Conservation (phyloP, 1,140 invertebrate species). For the Ceratina japonica region DNA sequence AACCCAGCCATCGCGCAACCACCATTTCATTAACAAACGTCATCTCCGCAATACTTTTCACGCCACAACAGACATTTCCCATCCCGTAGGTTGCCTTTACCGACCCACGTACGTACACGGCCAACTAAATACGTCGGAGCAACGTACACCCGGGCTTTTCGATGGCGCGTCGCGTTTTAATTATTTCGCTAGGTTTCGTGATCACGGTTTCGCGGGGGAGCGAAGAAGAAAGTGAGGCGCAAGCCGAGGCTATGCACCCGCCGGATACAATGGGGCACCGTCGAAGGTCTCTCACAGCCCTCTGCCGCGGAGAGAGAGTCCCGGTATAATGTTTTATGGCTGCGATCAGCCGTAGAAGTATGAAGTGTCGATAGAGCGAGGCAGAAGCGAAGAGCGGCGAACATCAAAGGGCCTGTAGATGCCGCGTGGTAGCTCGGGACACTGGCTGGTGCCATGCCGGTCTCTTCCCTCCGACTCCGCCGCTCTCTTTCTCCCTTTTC, state of each 20-base stretch:
- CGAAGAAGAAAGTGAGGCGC: not conserved
- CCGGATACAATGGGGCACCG: conserved; percentile 56
- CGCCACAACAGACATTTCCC: not conserved
- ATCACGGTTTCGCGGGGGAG: not conserved
- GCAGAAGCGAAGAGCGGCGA: conserved; percentile 78
- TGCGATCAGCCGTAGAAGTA: conserved; percentile 79
- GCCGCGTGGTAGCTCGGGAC: conserved; percentile 72
- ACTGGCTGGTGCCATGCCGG: conserved; percentile 12
- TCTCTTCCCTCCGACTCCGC: not conserved
- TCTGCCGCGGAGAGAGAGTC: conserved; percentile 62
- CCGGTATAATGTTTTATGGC: conserved; percentile 79
- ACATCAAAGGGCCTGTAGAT: conserved; percentile 77
- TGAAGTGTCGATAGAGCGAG: conserved; percentile 80
- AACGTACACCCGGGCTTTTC: not conserved
- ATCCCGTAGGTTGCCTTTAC: not conserved
- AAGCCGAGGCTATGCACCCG: conserved; percentile 1
- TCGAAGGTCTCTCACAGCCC: conserved; percentile 42
- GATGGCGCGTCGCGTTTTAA: conserved; percentile 29
- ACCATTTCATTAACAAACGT: not conserved
- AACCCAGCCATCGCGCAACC: not conserved
- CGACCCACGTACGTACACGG: too few species aligned
- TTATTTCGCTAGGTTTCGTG: conserved; percentile 40
- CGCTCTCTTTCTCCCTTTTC: conserved; percentile 19
- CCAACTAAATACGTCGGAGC: not conserved
- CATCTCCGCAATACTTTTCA: not conserved